Conservation (phyloP, 2,797 vertebrate species). For the Bovichtus variegatus region DNA sequence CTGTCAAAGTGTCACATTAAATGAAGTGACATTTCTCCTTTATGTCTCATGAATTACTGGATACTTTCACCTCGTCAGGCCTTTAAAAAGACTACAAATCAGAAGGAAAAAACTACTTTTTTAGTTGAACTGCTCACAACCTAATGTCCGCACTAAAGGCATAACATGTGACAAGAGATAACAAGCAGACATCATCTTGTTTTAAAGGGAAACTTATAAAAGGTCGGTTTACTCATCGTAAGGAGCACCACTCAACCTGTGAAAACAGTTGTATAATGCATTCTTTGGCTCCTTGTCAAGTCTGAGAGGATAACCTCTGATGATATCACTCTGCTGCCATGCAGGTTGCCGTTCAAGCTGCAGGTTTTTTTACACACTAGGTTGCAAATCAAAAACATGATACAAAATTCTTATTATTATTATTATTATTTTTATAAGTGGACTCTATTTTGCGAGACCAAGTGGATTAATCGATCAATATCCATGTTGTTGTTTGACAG, state of each 20-base stretch:
- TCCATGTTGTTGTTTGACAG: no score
- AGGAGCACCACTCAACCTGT: neutral
- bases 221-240: neutral
- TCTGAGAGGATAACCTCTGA: conserved; percentile 2
- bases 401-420: no score
- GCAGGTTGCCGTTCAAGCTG: no score
- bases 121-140: neutral
- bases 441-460: no score
- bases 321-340: no score
- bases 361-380: no score
- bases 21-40: neutral
- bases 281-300: neutral
- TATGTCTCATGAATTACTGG: neutral
- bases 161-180: neutral
- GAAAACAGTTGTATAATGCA: neutral
- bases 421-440: no score
- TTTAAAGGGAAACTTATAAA: neutral
- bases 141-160: neutral
- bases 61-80: neutral
- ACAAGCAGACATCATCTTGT: neutral
- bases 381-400: no score
- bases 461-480: no score
- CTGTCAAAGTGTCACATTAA: neutral
- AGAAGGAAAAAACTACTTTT: neutral
- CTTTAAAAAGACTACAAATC: neutral